Conservation (phyloP, 2,888 invertebrate genomes). For the Machimus atricapillus region DNA sequence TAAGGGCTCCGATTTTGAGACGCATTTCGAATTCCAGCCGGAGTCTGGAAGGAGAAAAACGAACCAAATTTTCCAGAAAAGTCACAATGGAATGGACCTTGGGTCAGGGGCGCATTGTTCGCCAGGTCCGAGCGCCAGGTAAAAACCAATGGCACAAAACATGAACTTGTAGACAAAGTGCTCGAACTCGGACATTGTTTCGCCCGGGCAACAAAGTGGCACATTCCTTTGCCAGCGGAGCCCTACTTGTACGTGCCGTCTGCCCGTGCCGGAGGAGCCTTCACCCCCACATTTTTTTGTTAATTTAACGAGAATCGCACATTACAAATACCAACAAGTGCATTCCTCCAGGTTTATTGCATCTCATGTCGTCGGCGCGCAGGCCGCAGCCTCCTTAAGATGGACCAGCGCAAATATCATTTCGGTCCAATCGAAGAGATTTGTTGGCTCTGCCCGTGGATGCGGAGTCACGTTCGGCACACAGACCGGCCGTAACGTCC, state of each 20-base stretch:
- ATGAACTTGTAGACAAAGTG: constrained; percentile 32
- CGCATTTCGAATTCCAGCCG: constrained; percentile 9
- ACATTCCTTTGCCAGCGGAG: constrained; percentile 14
- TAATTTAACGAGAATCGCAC: constrained; percentile 38
- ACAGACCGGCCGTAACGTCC: constrained; percentile 25
- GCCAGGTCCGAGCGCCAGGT: neutral
- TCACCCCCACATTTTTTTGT: constrained; percentile 27
- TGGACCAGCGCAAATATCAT: constrained; percentile 18
- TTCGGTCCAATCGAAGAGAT: constrained; percentile 32
- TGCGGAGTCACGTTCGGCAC: constrained; percentile 38
- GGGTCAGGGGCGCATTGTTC: constrained; percentile 23
- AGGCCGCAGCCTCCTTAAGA: neutral
- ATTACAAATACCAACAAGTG: constrained; percentile 38
- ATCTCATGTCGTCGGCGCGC: neutral
- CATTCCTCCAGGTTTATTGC: constrained; percentile 18
- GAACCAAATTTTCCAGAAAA: neutral
- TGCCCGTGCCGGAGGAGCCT: constrained; percentile 4
- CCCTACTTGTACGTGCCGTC: constrained; percentile 17
- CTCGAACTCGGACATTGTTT: constrained; percentile 26
- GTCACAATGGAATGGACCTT: constrained; percentile 7
- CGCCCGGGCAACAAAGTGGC: constrained; percentile 7
- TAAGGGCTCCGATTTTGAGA: constrained; percentile 2
- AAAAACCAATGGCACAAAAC: neutral
- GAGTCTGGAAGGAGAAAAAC: neutral
- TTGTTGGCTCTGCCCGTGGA: constrained; percentile 18